Evolutionary conservation across 1,140 invertebrate species (phyloP).

Genomic region (Zaprionus kolodkinae): DNA sequence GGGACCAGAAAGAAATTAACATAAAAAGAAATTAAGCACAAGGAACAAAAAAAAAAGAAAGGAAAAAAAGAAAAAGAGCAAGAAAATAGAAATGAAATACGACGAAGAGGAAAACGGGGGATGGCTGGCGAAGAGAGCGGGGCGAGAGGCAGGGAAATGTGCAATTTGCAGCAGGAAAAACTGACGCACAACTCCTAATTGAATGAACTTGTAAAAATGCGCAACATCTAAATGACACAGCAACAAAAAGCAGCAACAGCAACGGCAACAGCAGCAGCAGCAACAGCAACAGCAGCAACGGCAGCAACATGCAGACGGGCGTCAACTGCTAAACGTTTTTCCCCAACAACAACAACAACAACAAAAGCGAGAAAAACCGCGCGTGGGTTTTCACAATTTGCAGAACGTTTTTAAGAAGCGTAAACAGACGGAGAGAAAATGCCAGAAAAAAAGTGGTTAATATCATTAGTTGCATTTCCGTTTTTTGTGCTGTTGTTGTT

Average conservation of each 20-base stretch:
- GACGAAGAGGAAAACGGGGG: neutral
- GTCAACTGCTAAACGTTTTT: conserved; percentile 54
- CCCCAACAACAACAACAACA: conserved; percentile 26
- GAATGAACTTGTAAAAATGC: conserved; percentile 78
- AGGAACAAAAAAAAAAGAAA: neutral
- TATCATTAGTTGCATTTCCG: conserved; percentile 74
- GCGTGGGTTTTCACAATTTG: conserved; percentile 71
- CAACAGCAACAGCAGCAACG: neutral
- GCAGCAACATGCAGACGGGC: neutral
- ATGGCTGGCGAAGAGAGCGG: neutral
- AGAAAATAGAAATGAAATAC: neutral
- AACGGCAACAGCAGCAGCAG: conserved; percentile 27
- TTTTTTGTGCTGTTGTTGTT: conserved; percentile 30
- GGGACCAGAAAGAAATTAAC: conserved; percentile 21
- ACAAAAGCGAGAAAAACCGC: conserved; percentile 33
- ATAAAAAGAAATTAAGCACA: conserved; percentile 37
- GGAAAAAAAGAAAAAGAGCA: neutral
- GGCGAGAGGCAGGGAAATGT: neutral
- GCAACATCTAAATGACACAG: conserved; percentile 62
- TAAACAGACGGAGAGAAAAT: conserved; percentile 58
- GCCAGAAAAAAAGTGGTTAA: conserved; percentile 73
- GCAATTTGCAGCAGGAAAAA: conserved; percentile 38
- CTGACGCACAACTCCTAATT: conserved; percentile 65
- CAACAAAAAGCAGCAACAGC: conserved; percentile 20
- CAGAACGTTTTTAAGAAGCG: conserved; percentile 71